phyloP scores from a whole-genome alignment of 2,797 vertebrate species.

The Myotis myotis region DNA sequence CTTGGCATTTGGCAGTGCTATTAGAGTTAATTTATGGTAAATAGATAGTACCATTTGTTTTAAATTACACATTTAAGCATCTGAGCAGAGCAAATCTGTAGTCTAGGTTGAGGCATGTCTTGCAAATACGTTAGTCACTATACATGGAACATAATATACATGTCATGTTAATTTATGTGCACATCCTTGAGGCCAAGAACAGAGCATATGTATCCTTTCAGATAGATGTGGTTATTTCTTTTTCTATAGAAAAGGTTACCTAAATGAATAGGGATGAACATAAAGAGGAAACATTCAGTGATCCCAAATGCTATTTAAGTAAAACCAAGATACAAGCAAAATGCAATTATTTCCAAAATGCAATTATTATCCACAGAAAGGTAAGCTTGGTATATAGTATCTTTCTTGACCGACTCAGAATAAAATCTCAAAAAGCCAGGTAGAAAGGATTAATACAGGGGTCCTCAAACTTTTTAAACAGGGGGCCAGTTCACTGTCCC shows the following conservation, averaged over 20 bases:
- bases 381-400: neutral
- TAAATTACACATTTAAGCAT: neutral
- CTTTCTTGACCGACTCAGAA: constrained; percentile 7
- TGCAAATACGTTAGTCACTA: neutral
- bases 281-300: neutral
- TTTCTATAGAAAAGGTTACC: neutral
- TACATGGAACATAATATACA: neutral
- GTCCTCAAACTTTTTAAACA: too few species aligned
- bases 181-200: neutral
- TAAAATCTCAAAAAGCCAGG: neutral
- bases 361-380: neutral
- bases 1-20: neutral
- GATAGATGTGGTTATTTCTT: neutral
- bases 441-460: neutral
- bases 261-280: neutral
- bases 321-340: constrained; percentile 48
- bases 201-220: neutral
- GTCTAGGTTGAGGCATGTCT: neutral
- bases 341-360: neutral
- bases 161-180: neutral
- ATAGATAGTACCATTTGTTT: neutral
- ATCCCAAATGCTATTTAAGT: neutral
- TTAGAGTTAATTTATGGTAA: neutral
- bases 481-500: too few species aligned
- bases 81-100: neutral